These are phyloP conservation scores for Catocala sponsa DNA, from an alignment of 2,888 invertebrate genomes.

Conservation along the genomic window DNA sequence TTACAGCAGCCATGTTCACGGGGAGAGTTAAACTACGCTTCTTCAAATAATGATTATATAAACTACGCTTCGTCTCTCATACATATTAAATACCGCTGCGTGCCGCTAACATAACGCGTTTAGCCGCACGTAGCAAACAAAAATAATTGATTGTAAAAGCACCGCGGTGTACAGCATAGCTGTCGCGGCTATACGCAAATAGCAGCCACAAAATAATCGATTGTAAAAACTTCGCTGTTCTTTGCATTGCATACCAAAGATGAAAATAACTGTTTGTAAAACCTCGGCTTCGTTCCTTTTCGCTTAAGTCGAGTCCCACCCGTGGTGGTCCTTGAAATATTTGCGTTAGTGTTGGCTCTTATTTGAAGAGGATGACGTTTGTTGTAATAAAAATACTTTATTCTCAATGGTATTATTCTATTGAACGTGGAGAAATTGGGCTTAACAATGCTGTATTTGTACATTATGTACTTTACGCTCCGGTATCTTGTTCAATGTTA, in stretches of 20 bases:
- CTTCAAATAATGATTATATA: too few relatives aligned
- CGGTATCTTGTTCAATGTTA: too few relatives aligned
- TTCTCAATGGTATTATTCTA: neutral
- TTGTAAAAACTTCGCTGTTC: neutral
- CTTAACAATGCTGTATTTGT: neutral
- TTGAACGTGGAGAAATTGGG: neutral
- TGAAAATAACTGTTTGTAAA: neutral
- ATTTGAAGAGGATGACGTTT: conserved; percentile 6
- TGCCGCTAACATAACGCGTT: neutral
- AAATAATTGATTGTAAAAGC: neutral
- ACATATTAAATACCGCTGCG: too few relatives aligned
- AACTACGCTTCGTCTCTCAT: too few relatives aligned
- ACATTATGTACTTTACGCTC: neutral
- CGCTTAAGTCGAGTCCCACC: neutral
- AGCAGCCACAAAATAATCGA: neutral
- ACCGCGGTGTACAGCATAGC: neutral
- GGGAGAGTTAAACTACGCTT: too few relatives aligned
- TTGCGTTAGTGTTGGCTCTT: conserved; percentile 2
- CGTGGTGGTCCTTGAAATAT: conserved; percentile 4
- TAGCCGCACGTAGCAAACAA: too few relatives aligned
- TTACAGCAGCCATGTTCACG: too few relatives aligned
- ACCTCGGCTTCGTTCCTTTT: neutral
- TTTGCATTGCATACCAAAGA: too few relatives aligned
- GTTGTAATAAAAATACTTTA: conserved; percentile 5
- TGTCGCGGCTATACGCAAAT: neutral